Evolutionary conservation across 2,888 invertebrate species (phyloP), one percentile per base, ranked within the genome.

Genomic region (Fissipunctia ypsillon): DNA sequence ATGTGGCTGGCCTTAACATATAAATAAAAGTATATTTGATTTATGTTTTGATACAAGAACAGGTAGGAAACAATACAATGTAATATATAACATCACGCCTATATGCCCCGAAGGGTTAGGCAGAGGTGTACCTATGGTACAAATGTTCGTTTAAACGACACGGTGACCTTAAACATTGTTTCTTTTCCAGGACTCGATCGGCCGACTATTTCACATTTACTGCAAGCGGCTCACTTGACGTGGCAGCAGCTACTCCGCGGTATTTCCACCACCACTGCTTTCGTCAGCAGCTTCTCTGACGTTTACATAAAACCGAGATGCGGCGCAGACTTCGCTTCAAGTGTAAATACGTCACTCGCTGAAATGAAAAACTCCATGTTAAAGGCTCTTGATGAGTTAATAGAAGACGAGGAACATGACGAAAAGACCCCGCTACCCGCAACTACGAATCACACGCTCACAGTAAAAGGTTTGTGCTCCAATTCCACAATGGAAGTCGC

Each of bases 191-290:
- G 97, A 43, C 91, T 95, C 63, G 97, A 97, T 78, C 96, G 97
- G 85, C 97, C 97, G 28, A 97, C 96, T 19, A 88, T 97, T 57
- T 97, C 97, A 35, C 97, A 98, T 87, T 93, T 98, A 50, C 92
- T 98, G 22, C 97, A 97, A 90, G 96, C 97, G 0, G 96, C 97
- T 0, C 97, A 97, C 84, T 91, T 98, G 73, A 96, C 97, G 56
- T 96, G 96, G 67, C 97, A 98, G 90, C 97, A 97, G 91, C 90
- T 97, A 56, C 93, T 96, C 4, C 95, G 97, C 65, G 98, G 98
- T 0, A 96, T 97, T 67, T 90, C 96, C 0, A 89, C 95, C n/a
- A 87, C 90, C 19, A 93, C 94, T n/a, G 97, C 98, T 0, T 93
- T 98, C 75, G 84, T 93, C 5, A 96, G 96, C 66, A 96, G 97